Conservation (phyloP, 2,113 vertebrate genomes). For the Zapornia atra region DNA sequence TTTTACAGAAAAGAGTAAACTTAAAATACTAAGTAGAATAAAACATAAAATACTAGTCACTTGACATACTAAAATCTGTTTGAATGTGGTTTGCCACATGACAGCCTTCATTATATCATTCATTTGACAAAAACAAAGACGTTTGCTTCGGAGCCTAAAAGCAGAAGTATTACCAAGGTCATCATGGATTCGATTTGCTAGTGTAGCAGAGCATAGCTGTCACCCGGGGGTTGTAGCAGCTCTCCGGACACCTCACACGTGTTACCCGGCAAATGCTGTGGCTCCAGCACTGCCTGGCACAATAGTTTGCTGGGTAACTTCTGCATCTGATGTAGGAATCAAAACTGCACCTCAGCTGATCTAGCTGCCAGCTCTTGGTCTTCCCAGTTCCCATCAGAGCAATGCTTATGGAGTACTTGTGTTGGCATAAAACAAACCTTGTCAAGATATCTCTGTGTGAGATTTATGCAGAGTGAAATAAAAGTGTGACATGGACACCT, state of each 20-base stretch:
- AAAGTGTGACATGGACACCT: conserved; percentile 68
- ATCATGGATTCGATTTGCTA: background rate
- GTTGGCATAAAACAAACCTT: conserved; percentile 68
- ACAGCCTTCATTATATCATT: conserved; percentile 47
- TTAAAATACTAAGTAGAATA: background rate
- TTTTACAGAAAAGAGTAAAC: background rate
- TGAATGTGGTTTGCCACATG: conserved; percentile 25
- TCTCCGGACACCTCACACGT: background rate
- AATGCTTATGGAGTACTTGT: conserved; percentile 58
- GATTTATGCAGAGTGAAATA: conserved; percentile 71
- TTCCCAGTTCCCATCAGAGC: conserved; percentile 52
- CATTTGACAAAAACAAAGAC: conserved; percentile 53
- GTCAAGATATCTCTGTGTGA: conserved; percentile 65
- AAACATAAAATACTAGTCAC: conserved; percentile 1
- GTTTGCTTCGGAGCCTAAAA: conserved; percentile 33
- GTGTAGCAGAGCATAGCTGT: background rate
- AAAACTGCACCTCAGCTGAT: conserved; percentile 25
- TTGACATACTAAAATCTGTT: background rate
- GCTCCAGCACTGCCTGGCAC: background rate
- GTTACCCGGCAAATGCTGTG: background rate
- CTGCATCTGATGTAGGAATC: background rate
- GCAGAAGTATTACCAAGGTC: conserved; percentile 30
- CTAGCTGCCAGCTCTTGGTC: conserved; percentile 50
- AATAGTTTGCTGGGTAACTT: background rate
- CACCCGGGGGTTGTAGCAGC: background rate